Conservation (phyloP, 2,113 vertebrate genomes). For the Bambusicola thoracicus region DNA sequence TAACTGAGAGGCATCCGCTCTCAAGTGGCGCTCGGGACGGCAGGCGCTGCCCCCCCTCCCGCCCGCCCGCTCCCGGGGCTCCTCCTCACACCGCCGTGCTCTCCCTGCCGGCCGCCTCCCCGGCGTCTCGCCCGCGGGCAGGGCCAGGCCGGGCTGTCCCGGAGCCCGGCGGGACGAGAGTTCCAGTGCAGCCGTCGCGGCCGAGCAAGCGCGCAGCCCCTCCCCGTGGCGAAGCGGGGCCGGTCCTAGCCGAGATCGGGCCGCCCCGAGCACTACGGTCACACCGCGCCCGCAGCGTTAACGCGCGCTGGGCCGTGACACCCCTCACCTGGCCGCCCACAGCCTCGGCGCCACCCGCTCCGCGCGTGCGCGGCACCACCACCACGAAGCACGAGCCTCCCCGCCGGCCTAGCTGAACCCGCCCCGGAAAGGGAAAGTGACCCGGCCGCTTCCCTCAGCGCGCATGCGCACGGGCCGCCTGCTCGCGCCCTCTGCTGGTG, state of each 20-base stretch:
- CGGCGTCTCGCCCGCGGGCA: not conserved
- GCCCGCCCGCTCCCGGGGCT: not conserved
- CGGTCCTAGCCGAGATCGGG: fast-evolving
- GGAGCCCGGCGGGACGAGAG: no score
- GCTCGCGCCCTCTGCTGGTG: fast-evolving
- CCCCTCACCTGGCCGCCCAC: not conserved
- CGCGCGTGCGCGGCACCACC: not conserved
- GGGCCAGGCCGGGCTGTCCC: not conserved
- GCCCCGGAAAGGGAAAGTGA: not conserved
- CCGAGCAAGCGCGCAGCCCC: no score
- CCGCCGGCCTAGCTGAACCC: fast-evolving
- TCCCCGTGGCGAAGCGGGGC: not conserved
- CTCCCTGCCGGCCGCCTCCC: not conserved
- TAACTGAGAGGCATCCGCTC: not conserved
- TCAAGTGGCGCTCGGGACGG: not conserved
- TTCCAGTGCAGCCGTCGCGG: no score
- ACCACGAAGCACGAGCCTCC: not conserved
- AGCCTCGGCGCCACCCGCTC: not conserved
- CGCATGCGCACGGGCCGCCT: not conserved
- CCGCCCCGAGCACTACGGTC: no score
- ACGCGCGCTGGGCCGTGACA: fast-evolving
- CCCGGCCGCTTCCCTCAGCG: fast-evolving
- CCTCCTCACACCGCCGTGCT: not conserved
- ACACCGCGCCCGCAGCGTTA: no score
- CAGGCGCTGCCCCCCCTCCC: not conserved